phyloP scores from a whole-genome alignment of 2,888 invertebrate species.

The Acrocera orbiculus region DNA sequence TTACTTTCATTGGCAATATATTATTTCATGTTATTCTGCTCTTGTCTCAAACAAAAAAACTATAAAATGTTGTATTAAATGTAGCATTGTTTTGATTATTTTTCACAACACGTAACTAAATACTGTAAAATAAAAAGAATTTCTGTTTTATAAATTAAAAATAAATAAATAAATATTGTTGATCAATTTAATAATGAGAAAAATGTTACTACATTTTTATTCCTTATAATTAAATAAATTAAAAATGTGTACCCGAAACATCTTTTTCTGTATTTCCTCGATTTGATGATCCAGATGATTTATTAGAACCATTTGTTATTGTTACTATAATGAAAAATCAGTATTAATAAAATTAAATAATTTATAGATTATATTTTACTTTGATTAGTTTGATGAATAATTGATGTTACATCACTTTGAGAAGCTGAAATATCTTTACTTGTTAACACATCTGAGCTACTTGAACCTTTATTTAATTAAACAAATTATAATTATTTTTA shows the following conservation, averaged over 20 bases:
- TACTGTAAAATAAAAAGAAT: no score
- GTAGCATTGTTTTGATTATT: no score
- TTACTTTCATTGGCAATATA: no score
- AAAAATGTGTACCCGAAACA: conserved; percentile 22
- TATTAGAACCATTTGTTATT: conserved; percentile 31
- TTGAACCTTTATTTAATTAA: conserved; percentile 28
- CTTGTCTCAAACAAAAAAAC: no score
- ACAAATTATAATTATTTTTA: conserved; percentile 2
- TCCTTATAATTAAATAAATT: conserved; percentile 9
- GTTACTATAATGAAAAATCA: conserved; percentile 17
- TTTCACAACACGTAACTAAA: no score
- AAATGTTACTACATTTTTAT: no score
- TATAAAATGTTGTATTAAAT: no score
- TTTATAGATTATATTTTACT: conserved; percentile 14
- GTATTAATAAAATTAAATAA: neutral
- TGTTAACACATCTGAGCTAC: conserved; percentile 31
- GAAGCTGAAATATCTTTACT: conserved; percentile 33
- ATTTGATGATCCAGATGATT: conserved; percentile 31
- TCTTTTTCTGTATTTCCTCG: conserved; percentile 32
- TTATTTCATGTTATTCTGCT: no score
- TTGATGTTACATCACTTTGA: conserved; percentile 32
- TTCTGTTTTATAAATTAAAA: no score
- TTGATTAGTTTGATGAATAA: conserved; percentile 32
- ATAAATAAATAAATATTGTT: no score
- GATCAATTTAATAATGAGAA: no score